Percentiles rank a stretch among this genome's conserved stretches.
Evolutionary conservation across 2,113 vertebrate genomes (phyloP).

Genomic region (Elaphurus davidianus): DNA sequence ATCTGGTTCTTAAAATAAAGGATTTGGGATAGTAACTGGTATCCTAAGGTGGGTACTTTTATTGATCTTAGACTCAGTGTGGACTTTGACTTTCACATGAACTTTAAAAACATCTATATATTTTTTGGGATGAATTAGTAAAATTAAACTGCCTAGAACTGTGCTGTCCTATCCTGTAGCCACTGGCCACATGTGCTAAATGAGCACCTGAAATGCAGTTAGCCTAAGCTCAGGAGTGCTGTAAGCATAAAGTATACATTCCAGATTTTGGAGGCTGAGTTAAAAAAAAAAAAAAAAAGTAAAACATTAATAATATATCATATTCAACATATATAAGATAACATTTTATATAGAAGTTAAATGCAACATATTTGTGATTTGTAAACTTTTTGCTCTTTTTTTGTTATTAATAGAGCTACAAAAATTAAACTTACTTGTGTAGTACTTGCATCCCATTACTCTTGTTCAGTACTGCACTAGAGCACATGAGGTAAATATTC

Average conservation of each 20-base stretch:
- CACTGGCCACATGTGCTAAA: not conserved
- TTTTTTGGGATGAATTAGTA: not conserved
- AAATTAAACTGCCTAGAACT: not conserved
- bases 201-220: not conserved
- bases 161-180: not conserved
- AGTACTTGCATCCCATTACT: not conserved
- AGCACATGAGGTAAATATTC: not conserved
- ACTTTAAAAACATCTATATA: not conserved
- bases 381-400: not conserved
- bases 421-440: not conserved
- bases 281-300: not conserved
- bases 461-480: not conserved
- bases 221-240: not conserved
- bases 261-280: not conserved
- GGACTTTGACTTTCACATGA: not conserved
- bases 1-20: not conserved
- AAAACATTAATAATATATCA: not conserved
- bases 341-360: not conserved
- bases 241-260: not conserved
- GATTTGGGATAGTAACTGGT: not conserved
- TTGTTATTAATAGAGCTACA: not conserved
- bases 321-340: not conserved
- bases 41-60: not conserved
- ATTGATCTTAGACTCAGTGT: not conserved
- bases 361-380: not conserved